phyloP scores from a whole-genome alignment of 2,113 vertebrate genomes.

The Mugil cephalus region DNA sequence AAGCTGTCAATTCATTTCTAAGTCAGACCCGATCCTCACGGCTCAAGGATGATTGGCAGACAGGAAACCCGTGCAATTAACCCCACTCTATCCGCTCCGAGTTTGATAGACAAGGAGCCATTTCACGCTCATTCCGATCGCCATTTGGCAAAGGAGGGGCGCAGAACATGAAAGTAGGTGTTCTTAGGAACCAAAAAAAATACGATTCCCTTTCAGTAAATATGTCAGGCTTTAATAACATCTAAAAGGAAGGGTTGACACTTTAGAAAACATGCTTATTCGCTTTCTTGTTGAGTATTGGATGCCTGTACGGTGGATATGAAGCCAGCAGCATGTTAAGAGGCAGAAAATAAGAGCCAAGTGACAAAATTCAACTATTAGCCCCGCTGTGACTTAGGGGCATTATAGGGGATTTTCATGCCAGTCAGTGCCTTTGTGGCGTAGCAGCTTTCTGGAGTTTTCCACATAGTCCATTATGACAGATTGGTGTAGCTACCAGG shows the following conservation, averaged over 20 bases:
- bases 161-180: no score
- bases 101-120: constrained; percentile 14
- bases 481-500: no score
- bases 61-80: constrained; percentile 37
- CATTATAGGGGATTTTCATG: no score
- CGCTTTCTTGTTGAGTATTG: background rate
- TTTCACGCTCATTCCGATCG: constrained; percentile 11
- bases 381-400: no score
- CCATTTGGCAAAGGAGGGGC: background rate
- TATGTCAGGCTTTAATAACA: no score
- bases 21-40: constrained; percentile 36
- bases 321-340: background rate
- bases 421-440: no score
- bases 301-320: background rate
- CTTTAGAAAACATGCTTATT: background rate
- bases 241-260: background rate
- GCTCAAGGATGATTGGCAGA: constrained; percentile 55
- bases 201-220: no score
- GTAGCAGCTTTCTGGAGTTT: no score
- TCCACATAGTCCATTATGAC: no score
- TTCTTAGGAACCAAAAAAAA: no score
- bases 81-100: constrained; percentile 15
- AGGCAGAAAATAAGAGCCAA: no score
- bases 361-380: no score
- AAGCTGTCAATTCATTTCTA: constrained; percentile 32